These are phyloP conservation scores for Corythaeola cristata DNA, from an alignment of 2,113 vertebrate genomes.

Conservation along the genomic window DNA sequence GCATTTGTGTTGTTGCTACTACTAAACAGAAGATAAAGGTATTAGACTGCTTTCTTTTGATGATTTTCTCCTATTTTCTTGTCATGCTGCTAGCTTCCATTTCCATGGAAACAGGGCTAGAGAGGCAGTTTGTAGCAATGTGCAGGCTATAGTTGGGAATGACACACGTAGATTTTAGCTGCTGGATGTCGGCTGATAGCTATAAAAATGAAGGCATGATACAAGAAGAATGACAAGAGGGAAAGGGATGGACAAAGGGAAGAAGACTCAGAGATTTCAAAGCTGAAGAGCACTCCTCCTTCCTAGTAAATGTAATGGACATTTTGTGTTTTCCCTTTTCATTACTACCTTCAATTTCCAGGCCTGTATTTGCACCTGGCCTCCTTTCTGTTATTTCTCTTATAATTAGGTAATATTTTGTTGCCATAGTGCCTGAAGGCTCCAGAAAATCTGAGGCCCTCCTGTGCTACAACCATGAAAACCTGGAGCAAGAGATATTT, in stretches of 20 bases:
- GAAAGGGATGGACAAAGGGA: background rate
- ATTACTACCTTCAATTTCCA: background rate
- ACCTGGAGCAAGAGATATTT: background rate
- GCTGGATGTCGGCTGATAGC: background rate
- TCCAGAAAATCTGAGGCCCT: background rate
- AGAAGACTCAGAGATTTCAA: background rate
- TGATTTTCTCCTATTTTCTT: background rate
- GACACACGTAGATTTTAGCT: background rate
- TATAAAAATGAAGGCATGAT: background rate
- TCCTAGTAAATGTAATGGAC: background rate
- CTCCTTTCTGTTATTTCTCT: background rate
- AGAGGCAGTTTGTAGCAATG: background rate
- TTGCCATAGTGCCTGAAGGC: background rate
- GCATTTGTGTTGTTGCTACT: background rate
- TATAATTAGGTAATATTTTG: background rate
- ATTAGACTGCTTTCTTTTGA: background rate
- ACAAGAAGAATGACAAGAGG: background rate
- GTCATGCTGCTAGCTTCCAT: background rate
- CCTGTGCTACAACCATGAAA: background rate
- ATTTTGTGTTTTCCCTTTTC: background rate
- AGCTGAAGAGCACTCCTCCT: background rate
- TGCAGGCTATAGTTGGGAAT: background rate
- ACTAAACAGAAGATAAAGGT: background rate
- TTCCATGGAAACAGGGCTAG: conserved; percentile 60
- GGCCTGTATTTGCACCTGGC: background rate